Conservation (phyloP, 2,797 vertebrate genomes). For the Peromyscus aztecus region DNA sequence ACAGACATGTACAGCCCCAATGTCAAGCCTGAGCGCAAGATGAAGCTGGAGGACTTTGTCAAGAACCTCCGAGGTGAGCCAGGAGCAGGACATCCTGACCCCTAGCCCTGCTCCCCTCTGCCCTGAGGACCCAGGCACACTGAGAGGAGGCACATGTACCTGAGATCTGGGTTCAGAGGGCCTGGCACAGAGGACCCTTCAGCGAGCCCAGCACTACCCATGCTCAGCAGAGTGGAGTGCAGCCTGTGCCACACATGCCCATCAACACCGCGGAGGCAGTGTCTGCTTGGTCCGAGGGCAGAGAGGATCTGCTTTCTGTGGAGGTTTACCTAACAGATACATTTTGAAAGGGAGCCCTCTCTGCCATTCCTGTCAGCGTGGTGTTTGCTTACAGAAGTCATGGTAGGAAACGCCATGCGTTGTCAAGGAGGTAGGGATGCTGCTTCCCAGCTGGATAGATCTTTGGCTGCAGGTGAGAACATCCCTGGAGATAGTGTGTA, state of each 20-base stretch:
- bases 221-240: background rate
- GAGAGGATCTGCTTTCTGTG: background rate
- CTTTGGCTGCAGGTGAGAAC: background rate
- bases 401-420: background rate
- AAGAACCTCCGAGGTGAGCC: conserved; percentile 96
- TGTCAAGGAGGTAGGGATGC: background rate
- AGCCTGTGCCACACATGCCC: background rate
- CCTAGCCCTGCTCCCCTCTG: background rate
- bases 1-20: conserved; percentile 99
- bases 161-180: background rate
- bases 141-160: background rate
- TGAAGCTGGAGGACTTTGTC: conserved; percentile 99
- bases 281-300: background rate
- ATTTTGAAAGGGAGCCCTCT: background rate
- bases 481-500: background rate
- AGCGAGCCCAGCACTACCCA: background rate
- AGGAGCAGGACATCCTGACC: background rate
- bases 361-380: background rate
- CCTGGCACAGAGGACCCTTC: background rate
- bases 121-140: background rate
- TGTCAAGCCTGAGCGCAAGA: conserved; percentile 98
- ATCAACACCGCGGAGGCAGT: background rate
- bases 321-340: background rate
- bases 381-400: background rate
- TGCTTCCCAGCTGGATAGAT: background rate